phyloP scores from a whole-genome alignment of 2,113 vertebrate species.

The Phocoena sinus region DNA sequence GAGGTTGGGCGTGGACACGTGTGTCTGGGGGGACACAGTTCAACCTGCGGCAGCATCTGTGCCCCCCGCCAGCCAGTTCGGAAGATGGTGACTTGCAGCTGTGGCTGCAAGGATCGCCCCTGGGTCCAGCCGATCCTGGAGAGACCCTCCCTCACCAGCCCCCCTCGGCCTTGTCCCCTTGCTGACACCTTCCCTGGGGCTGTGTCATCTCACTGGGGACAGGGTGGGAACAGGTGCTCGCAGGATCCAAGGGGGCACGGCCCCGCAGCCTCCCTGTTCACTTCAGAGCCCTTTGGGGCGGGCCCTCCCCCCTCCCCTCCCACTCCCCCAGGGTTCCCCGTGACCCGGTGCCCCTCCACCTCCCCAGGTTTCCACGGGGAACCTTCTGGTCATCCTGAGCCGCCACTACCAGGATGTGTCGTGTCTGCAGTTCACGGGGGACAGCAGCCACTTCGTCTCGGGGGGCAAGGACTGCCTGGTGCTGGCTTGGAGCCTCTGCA shows the following conservation, averaged over 20 bases:
- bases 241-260: too few species aligned
- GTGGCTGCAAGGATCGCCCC: background rate
- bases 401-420: conserved; percentile 96
- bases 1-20: background rate
- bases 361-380: conserved; percentile 90
- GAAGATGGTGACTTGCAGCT: background rate
- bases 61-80: background rate
- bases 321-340: background rate
- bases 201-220: too few species aligned
- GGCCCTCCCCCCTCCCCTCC: background rate
- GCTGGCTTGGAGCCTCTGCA: conserved; percentile 92
- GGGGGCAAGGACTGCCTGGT: conserved; percentile 95
- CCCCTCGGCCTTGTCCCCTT: background rate
- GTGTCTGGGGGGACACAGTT: background rate
- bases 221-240: too few species aligned
- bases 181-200: background rate
- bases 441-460: conserved; percentile 95
- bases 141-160: background rate
- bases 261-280: too few species aligned
- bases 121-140: background rate
- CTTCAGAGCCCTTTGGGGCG: background rate
- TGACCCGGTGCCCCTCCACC: rapidly evolving
- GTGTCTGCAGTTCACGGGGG: conserved; percentile 92
- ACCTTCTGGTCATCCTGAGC: conserved; percentile 89
- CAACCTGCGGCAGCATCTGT: background rate